Base-by-base conservation (phyloP, 2,113 vertebrate genomes). In the Pseudopodoces humilis region DNA sequence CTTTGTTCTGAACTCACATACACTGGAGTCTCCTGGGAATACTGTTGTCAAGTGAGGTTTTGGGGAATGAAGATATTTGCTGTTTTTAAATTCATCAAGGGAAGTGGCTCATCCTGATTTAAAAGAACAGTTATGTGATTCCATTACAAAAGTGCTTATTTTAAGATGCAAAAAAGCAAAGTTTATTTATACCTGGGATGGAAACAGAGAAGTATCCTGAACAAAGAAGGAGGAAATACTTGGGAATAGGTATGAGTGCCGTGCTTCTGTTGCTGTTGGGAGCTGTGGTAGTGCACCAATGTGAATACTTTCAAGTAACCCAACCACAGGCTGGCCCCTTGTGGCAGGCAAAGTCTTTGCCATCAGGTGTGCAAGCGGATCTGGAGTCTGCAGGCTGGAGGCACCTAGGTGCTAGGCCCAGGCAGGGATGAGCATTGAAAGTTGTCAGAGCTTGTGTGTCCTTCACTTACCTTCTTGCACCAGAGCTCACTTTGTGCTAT, bases 1-100 rank as follows among this genome's bases (percentile, higher is more conserved):
- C 90, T 95, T 90, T 93, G 80, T 95, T 94, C 93, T 93, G 92
- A 90, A 76, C 81, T 96, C 49, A 15, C 58, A 76, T 83, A 77
- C 58, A 39, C 41, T 83, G 76, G 31, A 65, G 41, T 77, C 85
- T 94, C 72, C 81, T 71, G 86, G 64, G 86, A 91, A 43, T 86
- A 35, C 53, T 91, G 76, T 95, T 92, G 88, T 94, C 69, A 84
- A 94, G 55, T 88, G 92, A 83, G 75, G 81, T 92, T 95, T 96
- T 71, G 71, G 33, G 39, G 82, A 92, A 83, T 74, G 52, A 85
- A 95, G 90, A 37, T 92, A 89, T 58, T 86, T 91, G 65, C 81
- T 90, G 35, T 83, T 88, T 52, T 91, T 92, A 82, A 80, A 85
- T 80, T 80, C 77, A 83, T 93, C 62, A 72, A 53, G 63, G 77